These are phyloP conservation scores for Syngnathus scovelli DNA, from an alignment of 2,113 vertebrate genomes.

Conservation along the genomic window DNA sequence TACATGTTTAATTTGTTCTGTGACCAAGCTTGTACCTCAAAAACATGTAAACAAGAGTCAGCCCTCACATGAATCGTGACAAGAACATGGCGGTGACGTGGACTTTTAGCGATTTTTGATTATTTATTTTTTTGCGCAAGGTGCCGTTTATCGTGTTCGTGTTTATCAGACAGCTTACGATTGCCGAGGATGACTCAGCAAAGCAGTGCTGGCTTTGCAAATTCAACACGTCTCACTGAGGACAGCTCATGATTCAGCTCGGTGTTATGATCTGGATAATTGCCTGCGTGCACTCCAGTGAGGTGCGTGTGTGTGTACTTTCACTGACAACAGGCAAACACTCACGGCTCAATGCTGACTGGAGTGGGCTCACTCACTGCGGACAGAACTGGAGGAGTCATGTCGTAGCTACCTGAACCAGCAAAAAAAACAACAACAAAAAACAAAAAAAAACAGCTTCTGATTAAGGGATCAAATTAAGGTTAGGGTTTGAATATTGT, in stretches of 20 bases:
- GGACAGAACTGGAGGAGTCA: slow-evolving; percentile 87
- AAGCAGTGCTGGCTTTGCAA: not conserved
- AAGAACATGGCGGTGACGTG: too few relatives aligned
- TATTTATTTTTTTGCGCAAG: not conserved
- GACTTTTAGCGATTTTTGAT: too few relatives aligned
- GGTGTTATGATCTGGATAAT: slow-evolving; percentile 2
- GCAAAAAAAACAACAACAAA: too few relatives aligned
- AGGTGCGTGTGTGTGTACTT: not conserved
- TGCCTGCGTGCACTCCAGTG: not conserved
- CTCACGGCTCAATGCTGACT: slow-evolving; percentile 98
- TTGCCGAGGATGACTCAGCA: not conserved
- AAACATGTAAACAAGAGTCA: too few relatives aligned
- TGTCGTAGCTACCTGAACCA: slow-evolving; percentile 83
- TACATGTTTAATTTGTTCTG: too few relatives aligned
- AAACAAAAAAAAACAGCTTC: not conserved
- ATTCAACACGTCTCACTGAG: not conserved
- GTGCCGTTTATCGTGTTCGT: not conserved
- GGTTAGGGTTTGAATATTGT: not conserved
- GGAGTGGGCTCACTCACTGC: slow-evolving; percentile 90
- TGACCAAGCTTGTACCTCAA: too few relatives aligned
- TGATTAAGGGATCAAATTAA: not conserved
- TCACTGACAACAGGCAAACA: slow-evolving; percentile 38
- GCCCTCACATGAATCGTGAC: too few relatives aligned
- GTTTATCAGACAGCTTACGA: too few relatives aligned
- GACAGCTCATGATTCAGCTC: not conserved